Conservation (phyloP, 2,888 invertebrate genomes). For the Nemapogon koenigi region DNA sequence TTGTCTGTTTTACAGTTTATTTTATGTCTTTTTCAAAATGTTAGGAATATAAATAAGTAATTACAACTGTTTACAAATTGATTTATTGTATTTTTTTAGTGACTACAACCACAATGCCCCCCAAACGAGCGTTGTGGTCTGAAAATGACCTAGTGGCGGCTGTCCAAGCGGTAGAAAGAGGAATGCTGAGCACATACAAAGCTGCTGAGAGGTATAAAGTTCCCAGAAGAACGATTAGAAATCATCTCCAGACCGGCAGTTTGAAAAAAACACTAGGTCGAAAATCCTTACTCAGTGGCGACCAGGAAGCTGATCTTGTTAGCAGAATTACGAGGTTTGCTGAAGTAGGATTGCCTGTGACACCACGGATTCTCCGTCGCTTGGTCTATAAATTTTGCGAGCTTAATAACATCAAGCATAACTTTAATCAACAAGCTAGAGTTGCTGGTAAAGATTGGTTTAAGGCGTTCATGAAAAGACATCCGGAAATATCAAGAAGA, state of each 20-base stretch:
- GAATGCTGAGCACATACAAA: slow-evolving; percentile 16
- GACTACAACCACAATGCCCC: not conserved
- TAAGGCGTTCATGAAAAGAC: slow-evolving; percentile 19
- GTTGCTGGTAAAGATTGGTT: slow-evolving; percentile 20
- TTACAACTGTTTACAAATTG: too few species aligned
- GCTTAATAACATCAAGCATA: slow-evolving; percentile 19
- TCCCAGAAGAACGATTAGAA: slow-evolving; percentile 21
- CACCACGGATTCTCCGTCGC: slow-evolving; percentile 16
- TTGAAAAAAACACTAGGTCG: slow-evolving; percentile 19
- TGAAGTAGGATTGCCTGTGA: slow-evolving; percentile 16
- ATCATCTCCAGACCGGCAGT: slow-evolving; percentile 17
- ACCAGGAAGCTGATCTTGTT: slow-evolving; percentile 19
- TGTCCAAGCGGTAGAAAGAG: slow-evolving; percentile 18
- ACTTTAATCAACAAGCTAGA: slow-evolving; percentile 15
- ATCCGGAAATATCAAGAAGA: slow-evolving; percentile 17
- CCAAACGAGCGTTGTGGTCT: slow-evolving; percentile 17
- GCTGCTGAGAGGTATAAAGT: slow-evolving; percentile 19
- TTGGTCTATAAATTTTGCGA: slow-evolving; percentile 19
- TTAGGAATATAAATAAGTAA: too few species aligned
- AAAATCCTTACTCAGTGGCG: slow-evolving; percentile 17
- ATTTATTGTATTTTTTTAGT: too few species aligned
- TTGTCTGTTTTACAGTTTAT: too few species aligned
- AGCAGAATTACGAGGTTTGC: slow-evolving; percentile 16
- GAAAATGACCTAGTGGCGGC: slow-evolving; percentile 17
- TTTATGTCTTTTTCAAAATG: too few species aligned